These are phyloP conservation scores for Melangyna quadrimaculata DNA, from an alignment of 2,888 invertebrate genomes.

Conservation along the genomic window DNA sequence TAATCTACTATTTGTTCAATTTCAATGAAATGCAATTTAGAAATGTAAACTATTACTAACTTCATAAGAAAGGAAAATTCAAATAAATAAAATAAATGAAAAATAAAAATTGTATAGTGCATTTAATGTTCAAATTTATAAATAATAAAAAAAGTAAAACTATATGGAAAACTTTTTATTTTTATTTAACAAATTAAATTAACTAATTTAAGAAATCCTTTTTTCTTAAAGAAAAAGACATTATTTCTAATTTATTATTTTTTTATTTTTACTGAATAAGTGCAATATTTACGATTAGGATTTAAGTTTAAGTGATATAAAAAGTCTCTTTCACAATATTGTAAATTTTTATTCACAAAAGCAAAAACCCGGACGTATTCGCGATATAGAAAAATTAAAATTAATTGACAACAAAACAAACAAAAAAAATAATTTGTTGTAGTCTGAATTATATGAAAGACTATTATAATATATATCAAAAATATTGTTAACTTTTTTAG, in stretches of 20 bases:
- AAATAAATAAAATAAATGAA: conserved; percentile 68
- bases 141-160: conserved; percentile 24
- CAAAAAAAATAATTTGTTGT: conserved; percentile 18
- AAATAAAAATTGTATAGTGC: conserved; percentile 60
- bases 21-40: conserved; percentile 72
- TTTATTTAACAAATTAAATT: conserved; percentile 12
- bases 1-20: conserved; percentile 70
- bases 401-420: background rate
- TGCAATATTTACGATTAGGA: conserved; percentile 53
- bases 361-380: conserved; percentile 36
- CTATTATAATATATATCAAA: background rate
- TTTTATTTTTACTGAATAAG: conserved; percentile 49
- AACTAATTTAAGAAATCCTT: background rate
- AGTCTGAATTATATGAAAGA: conserved; percentile 10
- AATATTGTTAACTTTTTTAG: conserved; percentile 44
- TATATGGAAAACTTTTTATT: background rate
- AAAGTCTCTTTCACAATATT: conserved; percentile 13
- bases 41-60: conserved; percentile 51
- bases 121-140: conserved; percentile 65
- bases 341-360: conserved; percentile 48
- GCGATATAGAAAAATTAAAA: conserved; percentile 20
- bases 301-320: conserved; percentile 36
- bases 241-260: conserved; percentile 15
- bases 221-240: conserved; percentile 36
- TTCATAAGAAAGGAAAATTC: conserved; percentile 49